Conservation (phyloP, 2,797 vertebrate genomes). For the Lagorchestes hirsutus region DNA sequence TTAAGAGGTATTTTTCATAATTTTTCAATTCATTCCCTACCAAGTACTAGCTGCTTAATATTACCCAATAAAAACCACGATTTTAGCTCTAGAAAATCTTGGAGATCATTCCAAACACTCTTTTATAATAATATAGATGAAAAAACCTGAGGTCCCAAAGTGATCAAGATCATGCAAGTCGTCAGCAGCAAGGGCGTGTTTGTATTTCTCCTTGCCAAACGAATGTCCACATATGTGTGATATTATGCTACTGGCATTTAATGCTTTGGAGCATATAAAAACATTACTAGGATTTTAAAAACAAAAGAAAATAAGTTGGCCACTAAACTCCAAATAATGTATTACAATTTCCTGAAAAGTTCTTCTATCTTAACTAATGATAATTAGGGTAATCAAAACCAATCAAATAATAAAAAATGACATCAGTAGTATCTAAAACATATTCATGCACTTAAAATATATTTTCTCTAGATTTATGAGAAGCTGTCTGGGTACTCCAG, state of each 20-base stretch:
- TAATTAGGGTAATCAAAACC: constrained; percentile 44
- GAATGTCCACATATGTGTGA: constrained; percentile 39
- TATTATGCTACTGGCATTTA: constrained; percentile 54
- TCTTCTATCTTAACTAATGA: constrained; percentile 47
- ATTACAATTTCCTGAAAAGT: constrained; percentile 45
- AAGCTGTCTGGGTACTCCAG: constrained; percentile 27
- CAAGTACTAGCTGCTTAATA: constrained; percentile 47
- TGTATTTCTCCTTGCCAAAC: constrained; percentile 49
- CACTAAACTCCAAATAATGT: constrained; percentile 37
- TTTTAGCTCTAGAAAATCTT: not conserved
- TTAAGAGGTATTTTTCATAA: constrained; percentile 62
- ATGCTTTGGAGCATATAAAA: constrained; percentile 31
- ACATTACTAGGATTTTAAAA: constrained; percentile 51
- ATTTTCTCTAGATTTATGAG: constrained; percentile 42
- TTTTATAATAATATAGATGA: not conserved
- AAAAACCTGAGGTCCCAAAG: not conserved
- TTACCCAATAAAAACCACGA: not conserved
- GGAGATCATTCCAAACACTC: not conserved
- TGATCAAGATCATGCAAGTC: not conserved
- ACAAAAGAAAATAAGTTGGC: constrained; percentile 48
- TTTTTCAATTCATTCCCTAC: constrained; percentile 59
- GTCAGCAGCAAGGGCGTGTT: not conserved
- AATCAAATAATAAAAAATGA: constrained; percentile 39
- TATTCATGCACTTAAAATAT: constrained; percentile 2
- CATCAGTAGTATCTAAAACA: not conserved